Percentiles rank a stretch among this genome's conserved stretches.
Conservation (phyloP, 2,113 vertebrate species). For the Nycticebus coucang region DNA sequence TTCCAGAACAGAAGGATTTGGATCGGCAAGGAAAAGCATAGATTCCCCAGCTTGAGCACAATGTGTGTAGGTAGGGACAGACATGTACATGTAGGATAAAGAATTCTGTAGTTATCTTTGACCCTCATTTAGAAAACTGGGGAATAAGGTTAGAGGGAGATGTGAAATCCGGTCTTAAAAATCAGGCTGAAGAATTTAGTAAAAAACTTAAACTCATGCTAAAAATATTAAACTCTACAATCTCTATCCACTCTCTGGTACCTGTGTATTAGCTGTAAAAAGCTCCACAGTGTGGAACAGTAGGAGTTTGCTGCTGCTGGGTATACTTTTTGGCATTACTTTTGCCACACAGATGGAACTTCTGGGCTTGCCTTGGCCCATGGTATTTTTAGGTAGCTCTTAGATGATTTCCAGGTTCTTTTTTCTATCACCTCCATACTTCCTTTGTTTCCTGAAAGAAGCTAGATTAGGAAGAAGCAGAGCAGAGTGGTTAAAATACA, state of each 20-base stretch:
- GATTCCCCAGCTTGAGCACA: background rate
- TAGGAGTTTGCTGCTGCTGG: background rate
- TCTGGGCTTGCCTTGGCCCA: background rate
- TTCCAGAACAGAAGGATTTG: conserved; percentile 17
- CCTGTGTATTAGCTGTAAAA: background rate
- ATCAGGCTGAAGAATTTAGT: conserved; percentile 8
- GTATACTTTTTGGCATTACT: background rate
- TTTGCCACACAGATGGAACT: background rate
- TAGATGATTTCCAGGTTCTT: background rate
- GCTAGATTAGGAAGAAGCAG: background rate
- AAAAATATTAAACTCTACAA: background rate
- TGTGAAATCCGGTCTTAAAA: conserved; percentile 36
- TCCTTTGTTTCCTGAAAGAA: conserved; percentile 28
- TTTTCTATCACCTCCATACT: background rate
- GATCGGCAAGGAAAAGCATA: background rate
- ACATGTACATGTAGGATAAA: background rate
- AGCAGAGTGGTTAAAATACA: background rate
- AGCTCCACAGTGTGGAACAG: background rate
- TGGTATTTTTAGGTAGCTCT: conserved; percentile 1
- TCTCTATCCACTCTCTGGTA: background rate
- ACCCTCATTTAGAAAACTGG: conserved; percentile 6
- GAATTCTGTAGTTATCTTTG: background rate
- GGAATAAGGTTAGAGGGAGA: background rate
- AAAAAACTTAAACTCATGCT: background rate
- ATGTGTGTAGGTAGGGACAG: background rate